These are phyloP conservation scores for Pelusios castaneus DNA, from an alignment of 2,113 vertebrate species.

Conservation along the genomic window DNA sequence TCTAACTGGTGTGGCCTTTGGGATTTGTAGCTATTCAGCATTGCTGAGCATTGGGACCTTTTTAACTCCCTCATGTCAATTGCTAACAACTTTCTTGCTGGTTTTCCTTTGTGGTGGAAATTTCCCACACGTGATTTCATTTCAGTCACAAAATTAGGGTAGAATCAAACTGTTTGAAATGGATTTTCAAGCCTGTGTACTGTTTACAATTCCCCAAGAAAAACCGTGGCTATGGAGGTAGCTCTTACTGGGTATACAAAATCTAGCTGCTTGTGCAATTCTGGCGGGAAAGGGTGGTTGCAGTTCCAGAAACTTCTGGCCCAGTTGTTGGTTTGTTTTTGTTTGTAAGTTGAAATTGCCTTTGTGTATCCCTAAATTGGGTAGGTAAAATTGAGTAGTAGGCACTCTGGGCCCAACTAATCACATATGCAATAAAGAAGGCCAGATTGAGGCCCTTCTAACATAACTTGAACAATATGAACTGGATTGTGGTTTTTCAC, in stretches of 20 bases:
- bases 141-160: background rate
- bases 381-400: background rate
- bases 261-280: too few relatives aligned
- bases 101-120: background rate
- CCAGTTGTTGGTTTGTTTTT: background rate
- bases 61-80: background rate
- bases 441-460: background rate
- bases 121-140: too few relatives aligned
- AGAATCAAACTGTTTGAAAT: background rate
- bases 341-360: background rate
- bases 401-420: background rate
- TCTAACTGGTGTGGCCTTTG: rapidly evolving
- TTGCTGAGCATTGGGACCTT: background rate
- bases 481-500: background rate
- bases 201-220: background rate
- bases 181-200: background rate
- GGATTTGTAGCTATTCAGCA: background rate
- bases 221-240: too few relatives aligned
- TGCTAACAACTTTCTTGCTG: rapidly evolving
- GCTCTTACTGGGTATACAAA: too few relatives aligned
- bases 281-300: rapidly evolving
- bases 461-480: background rate
- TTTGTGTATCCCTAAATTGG: background rate
- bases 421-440: background rate
- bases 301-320: background rate